These are phyloP conservation scores for rat (Rattus norvegicus) DNA, from an alignment of 2,113 vertebrate species.

Conservation along the genomic window DNA sequence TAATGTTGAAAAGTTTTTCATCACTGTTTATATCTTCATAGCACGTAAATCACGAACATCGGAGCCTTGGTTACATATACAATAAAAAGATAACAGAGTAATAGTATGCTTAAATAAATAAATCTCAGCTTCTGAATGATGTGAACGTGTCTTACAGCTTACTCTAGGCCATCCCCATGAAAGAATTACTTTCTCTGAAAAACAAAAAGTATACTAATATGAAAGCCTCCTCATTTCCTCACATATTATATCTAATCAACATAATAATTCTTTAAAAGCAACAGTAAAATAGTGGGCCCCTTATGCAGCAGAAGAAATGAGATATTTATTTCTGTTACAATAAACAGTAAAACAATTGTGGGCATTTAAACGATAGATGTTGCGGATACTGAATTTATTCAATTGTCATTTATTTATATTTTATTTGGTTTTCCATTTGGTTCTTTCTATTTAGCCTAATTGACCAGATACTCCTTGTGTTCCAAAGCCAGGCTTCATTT, in stretches of 20 bases:
- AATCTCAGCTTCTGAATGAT: background rate
- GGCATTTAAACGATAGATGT: background rate
- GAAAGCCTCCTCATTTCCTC: background rate
- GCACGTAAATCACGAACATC: background rate
- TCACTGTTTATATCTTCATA: background rate
- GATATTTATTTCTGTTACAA: background rate
- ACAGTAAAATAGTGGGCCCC: background rate
- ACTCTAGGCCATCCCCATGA: background rate
- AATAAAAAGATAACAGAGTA: background rate
- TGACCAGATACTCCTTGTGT: background rate
- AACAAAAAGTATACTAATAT: background rate
- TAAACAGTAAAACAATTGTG: background rate
- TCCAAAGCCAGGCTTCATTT: background rate
- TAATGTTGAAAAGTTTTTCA: background rate
- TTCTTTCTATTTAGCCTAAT: too few relatives aligned
- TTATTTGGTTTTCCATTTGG: background rate
- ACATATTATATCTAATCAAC: background rate
- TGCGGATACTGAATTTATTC: background rate
- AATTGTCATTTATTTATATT: background rate
- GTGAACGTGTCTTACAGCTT: background rate
- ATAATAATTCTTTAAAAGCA: background rate
- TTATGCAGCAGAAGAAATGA: background rate
- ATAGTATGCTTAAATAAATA: background rate
- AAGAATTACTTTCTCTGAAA: background rate
- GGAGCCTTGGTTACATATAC: background rate